These are phyloP conservation scores for Syngnathoides biaculeatus DNA, from an alignment of 2,113 vertebrate species.

Conservation along the genomic window DNA sequence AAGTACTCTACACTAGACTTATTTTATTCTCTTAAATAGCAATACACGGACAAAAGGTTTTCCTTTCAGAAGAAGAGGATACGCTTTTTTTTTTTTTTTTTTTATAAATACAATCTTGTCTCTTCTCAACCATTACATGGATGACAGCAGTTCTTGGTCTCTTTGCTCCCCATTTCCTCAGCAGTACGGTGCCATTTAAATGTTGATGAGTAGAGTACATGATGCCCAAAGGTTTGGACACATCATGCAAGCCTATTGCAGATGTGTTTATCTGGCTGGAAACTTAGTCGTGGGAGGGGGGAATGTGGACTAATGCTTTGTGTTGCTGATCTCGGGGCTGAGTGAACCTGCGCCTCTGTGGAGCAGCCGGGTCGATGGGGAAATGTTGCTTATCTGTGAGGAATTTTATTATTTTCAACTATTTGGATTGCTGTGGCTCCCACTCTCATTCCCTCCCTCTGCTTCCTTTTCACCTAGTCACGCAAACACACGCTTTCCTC, in stretches of 20 bases:
- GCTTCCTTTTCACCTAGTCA: slow-evolving; percentile 65
- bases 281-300: slow-evolving; percentile 21
- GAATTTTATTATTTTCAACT: slow-evolving; percentile 68
- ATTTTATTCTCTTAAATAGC: not conserved
- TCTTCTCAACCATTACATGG: not conserved
- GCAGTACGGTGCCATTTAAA: not conserved
- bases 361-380: slow-evolving; percentile 25
- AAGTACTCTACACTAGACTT: not conserved
- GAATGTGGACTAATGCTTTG: slow-evolving; percentile 4
- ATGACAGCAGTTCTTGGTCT: not conserved
- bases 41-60: not conserved
- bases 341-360: slow-evolving; percentile 17
- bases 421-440: slow-evolving; percentile 53
- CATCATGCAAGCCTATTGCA: not conserved
- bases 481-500: slow-evolving; percentile 55
- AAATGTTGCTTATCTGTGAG: slow-evolving; percentile 66
- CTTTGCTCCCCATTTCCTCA: not conserved
- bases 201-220: not conserved
- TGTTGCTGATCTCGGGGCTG: slow-evolving; percentile 10
- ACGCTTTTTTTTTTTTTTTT: not conserved
- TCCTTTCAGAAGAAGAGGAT: not conserved
- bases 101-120: too few relatives aligned
- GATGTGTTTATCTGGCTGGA: too few relatives aligned
- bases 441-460: slow-evolving; percentile 46
- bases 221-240: not conserved